Evolutionary conservation across 2,113 vertebrate species (phyloP).

Genomic region (Gyps fulvus): DNA sequence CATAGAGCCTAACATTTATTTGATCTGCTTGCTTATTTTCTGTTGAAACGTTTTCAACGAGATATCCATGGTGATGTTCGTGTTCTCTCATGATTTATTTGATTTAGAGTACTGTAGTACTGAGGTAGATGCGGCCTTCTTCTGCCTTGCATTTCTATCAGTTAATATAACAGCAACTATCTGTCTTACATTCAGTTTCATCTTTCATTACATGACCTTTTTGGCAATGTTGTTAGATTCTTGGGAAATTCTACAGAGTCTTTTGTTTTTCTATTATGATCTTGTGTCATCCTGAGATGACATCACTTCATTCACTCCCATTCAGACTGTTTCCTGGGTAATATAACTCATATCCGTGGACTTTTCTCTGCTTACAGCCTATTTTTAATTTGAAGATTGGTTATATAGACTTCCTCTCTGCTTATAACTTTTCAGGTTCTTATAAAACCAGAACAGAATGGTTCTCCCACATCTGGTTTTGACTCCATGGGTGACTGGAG

Average conservation of each 20-base stretch:
- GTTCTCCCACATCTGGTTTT: neutral
- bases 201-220: neutral
- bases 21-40: neutral
- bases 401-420: neutral
- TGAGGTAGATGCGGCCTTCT: neutral
- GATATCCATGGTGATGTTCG: neutral
- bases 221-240: neutral
- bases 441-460: neutral
- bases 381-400: neutral
- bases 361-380: neutral
- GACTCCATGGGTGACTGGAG: neutral
- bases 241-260: neutral
- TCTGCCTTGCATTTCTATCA: neutral
- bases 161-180: conserved; percentile 8
- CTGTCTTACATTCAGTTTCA: neutral
- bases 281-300: neutral
- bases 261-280: neutral
- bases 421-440: neutral
- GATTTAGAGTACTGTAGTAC: neutral
- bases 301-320: neutral
- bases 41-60: neutral
- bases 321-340: neutral
- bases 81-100: neutral
- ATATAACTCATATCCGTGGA: neutral
- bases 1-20: neutral